phyloP scores from a whole-genome alignment of 1,140 invertebrate genomes.

The Cotesia chilonis region DNA sequence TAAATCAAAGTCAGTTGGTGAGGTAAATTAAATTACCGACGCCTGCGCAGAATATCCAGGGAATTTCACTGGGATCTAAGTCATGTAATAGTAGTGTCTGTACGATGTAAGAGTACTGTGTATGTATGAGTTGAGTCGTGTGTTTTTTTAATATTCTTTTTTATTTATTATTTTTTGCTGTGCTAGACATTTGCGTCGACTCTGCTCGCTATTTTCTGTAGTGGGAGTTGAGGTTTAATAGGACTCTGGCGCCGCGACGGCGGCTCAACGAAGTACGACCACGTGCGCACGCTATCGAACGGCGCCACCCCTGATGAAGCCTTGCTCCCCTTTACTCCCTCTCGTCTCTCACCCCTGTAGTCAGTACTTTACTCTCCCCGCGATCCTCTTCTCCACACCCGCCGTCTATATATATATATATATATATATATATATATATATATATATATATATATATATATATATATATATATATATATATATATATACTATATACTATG shows the following conservation, averaged over 20 bases:
- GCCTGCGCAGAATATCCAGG: constrained; percentile 53
- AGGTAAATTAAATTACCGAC: constrained; percentile 51
- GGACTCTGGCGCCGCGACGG: constrained; percentile 62
- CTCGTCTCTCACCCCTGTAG: constrained; percentile 20
- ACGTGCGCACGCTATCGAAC: constrained; percentile 65
- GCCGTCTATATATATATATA: constrained; percentile 15
- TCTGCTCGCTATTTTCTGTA: constrained; percentile 6
- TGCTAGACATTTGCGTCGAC: constrained; percentile 22
- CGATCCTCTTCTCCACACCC: constrained; percentile 14
- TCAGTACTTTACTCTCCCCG: constrained; percentile 27
- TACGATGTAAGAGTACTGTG: no score
- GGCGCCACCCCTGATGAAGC: constrained; percentile 50
- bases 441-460: constrained; percentile 22
- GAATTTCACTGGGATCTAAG: constrained; percentile 39
- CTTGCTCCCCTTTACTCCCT: constrained; percentile 40
- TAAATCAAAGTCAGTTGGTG: constrained; percentile 60
- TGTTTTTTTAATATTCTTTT: no score
- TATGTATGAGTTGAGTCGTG: neutral
- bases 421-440: constrained; percentile 27
- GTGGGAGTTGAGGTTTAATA: constrained; percentile 54
- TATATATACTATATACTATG: no score
- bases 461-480: neutral
- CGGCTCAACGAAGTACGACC: constrained; percentile 58
- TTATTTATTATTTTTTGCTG: constrained; percentile 6
- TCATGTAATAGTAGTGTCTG: neutral